These are phyloP conservation scores for Jordanella pulchra DNA, from an alignment of 2,797 vertebrate species.

Conservation along the genomic window DNA sequence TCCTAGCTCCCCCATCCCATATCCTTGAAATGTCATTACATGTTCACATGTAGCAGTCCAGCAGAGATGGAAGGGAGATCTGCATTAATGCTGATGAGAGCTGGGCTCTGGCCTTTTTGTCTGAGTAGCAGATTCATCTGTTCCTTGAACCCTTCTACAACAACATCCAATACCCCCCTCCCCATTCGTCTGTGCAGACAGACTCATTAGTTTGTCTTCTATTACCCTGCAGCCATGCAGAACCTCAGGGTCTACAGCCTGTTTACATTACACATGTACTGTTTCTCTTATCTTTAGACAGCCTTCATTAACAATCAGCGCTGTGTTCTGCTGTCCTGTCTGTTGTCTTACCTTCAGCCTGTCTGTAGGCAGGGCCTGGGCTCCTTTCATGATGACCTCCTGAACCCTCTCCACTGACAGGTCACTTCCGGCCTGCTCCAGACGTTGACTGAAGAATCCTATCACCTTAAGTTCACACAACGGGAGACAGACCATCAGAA, in stretches of 20 bases:
- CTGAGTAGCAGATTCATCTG: constrained; percentile 43
- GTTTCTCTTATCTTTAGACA: constrained; percentile 17
- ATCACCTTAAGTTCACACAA: constrained; percentile 83
- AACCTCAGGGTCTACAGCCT: constrained; percentile 18
- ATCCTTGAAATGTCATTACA: constrained; percentile 82
- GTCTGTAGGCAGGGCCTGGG: constrained; percentile 93
- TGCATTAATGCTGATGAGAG: constrained; percentile 78
- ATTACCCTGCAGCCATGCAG: constrained; percentile 12
- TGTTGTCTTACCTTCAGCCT: constrained; percentile 86
- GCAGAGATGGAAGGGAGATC: constrained; percentile 65
- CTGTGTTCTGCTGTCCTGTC: constrained; percentile 7
- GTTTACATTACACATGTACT: constrained; percentile 17
- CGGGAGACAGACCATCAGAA: constrained; percentile 38
- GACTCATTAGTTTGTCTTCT: constrained; percentile 24
- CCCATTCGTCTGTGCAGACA: constrained; percentile 46
- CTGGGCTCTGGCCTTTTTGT: constrained; percentile 69
- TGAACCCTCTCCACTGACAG: constrained; percentile 95
- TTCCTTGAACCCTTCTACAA: constrained; percentile 29
- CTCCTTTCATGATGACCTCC: constrained; percentile 98
- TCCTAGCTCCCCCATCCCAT: constrained; percentile 59
- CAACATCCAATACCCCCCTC: constrained; percentile 18
- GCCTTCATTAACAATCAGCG: constrained; percentile 37
- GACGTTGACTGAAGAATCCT: constrained; percentile 92
- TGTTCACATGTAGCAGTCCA: constrained; percentile 60
- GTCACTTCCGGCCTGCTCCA: constrained; percentile 92